Conservation (phyloP, 2,888 invertebrate species). For the Pollenia griseotomentosa region DNA sequence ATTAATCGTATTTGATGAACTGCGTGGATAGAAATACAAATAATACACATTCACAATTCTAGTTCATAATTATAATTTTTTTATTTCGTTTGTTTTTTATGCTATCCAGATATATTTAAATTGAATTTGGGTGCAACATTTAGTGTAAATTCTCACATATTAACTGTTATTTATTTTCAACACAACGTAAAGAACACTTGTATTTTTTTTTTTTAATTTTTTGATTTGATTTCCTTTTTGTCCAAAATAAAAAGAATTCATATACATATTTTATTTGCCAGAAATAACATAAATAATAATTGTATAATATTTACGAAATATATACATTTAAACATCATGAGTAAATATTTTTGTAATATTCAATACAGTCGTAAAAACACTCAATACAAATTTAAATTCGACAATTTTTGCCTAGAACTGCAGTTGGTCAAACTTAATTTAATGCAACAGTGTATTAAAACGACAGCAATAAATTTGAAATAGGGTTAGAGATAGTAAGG, state of each 20-base stretch:
- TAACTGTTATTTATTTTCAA: constrained; percentile 7
- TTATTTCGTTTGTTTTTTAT: constrained; percentile 51
- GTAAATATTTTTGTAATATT: constrained; percentile 30
- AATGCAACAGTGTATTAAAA: neutral
- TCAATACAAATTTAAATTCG: constrained; percentile 48
- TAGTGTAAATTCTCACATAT: constrained; percentile 25
- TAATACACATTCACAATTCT: constrained; percentile 61
- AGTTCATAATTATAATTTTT: constrained; percentile 47
- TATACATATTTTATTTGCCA: constrained; percentile 43
- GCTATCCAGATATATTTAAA: constrained; percentile 38
- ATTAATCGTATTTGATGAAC: too few relatives aligned
- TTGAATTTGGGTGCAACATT: constrained; percentile 2
- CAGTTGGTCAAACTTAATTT: constrained; percentile 35
- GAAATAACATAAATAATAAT: constrained; percentile 9
- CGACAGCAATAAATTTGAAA: too few relatives aligned
- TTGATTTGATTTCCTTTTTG: constrained; percentile 14
- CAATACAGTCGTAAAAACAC: neutral
- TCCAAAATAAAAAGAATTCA: neutral
- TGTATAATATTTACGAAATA: constrained; percentile 48
- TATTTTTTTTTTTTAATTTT: constrained; percentile 10
- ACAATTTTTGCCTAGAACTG: constrained; percentile 16
- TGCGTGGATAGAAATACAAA: constrained; percentile 31
- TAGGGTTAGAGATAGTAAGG: too few relatives aligned
- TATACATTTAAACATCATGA: constrained; percentile 41
- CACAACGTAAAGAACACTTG: constrained; percentile 6